These are phyloP conservation scores for Drosophila lini DNA, from an alignment of 1,140 invertebrate species.

Conservation along the genomic window DNA sequence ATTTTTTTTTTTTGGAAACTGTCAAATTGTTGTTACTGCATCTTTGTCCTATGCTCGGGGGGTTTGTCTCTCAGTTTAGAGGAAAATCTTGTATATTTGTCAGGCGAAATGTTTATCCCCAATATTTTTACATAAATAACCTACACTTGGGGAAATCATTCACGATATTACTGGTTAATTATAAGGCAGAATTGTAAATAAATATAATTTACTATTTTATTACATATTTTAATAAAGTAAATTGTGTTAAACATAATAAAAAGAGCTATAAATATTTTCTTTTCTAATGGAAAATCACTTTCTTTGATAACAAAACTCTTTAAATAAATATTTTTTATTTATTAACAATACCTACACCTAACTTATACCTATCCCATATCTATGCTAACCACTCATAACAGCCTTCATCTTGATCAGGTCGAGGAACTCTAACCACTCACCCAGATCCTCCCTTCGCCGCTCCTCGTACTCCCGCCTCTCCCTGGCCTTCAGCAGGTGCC, in stretches of 20 bases:
- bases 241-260: too few species aligned
- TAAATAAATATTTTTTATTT: neutral
- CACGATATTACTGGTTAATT: neutral
- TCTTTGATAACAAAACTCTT: neutral
- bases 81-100: slow-evolving; percentile 40
- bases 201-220: too few species aligned
- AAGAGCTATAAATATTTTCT: neutral
- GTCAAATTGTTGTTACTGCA: slow-evolving; percentile 71
- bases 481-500: neutral
- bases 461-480: accelerated
- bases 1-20: slow-evolving; percentile 38
- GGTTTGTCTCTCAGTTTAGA: slow-evolving; percentile 33
- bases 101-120: slow-evolving; percentile 43
- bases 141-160: neutral
- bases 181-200: neutral
- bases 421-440: slow-evolving; percentile 38
- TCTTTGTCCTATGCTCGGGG: slow-evolving; percentile 11
- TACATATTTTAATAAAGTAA: too few species aligned
- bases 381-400: neutral
- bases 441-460: neutral
- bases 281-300: neutral
- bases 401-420: slow-evolving; percentile 33
- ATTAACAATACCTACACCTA: neutral
- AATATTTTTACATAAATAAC: slow-evolving; percentile 43
- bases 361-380: neutral